Evolutionary conservation across 2,797 vertebrate genomes (phyloP).

Genomic region (Sciaenops ocellatus): DNA sequence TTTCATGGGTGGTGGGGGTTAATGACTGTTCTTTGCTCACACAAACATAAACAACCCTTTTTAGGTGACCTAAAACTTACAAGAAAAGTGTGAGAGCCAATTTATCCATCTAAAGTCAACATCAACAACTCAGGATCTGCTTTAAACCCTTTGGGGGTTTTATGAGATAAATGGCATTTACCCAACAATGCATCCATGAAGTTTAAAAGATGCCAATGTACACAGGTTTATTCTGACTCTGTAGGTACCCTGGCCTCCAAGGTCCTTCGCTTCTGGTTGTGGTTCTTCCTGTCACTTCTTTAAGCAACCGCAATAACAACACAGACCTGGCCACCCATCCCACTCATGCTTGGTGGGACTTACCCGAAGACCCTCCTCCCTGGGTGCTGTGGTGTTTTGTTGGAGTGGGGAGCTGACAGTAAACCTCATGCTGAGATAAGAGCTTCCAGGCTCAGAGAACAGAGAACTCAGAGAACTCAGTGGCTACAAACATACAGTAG

Average conservation of each 20-base stretch:
- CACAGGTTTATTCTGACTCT: not conserved
- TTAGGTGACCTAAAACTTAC: not conserved
- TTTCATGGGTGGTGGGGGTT: not conserved
- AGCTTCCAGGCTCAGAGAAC: constrained; percentile 56
- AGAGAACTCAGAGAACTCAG: too few relatives aligned
- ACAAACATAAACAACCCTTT: not conserved
- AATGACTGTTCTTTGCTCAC: not conserved
- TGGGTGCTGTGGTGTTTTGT: constrained; percentile 19
- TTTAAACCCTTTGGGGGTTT: not conserved
- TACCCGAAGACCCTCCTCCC: constrained; percentile 6
- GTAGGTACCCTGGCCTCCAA: not conserved
- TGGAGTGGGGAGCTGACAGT: constrained; percentile 24
- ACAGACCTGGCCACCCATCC: constrained; percentile 11
- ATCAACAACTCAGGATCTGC: not conserved
- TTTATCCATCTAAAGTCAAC: not conserved
- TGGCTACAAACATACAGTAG: constrained; percentile 27
- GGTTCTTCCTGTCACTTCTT: not conserved
- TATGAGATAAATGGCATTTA: not conserved
- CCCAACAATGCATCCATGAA: not conserved
- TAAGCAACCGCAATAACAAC: constrained; percentile 24
- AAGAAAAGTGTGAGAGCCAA: constrained; percentile 1
- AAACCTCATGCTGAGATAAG: constrained; percentile 62
- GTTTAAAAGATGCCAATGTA: not conserved
- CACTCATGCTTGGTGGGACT: not conserved
- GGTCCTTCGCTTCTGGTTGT: not conserved